Evolutionary conservation across 2,113 vertebrate genomes (phyloP).

Genomic region (Plecotus auritus): DNA sequence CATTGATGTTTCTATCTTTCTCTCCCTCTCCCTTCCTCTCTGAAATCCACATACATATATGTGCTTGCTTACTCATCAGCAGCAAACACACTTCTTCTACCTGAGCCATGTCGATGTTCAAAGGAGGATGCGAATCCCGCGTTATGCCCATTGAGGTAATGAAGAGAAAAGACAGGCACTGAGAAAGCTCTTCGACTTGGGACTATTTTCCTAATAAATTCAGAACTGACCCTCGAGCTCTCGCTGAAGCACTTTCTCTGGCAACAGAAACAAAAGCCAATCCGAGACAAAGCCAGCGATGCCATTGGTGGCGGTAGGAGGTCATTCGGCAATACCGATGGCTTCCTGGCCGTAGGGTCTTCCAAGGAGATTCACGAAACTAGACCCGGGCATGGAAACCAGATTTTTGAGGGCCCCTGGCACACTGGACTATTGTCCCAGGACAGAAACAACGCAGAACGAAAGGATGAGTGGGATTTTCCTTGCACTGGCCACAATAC

Average conservation of each 20-base stretch:
- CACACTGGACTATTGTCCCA: slow-evolving; percentile 81
- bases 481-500: slow-evolving; percentile 84
- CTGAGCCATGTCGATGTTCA: neutral
- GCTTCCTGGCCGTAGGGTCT: slow-evolving; percentile 72
- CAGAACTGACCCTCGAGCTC: neutral
- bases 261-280: neutral
- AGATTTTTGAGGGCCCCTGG: slow-evolving; percentile 55
- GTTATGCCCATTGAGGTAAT: neutral
- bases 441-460: slow-evolving; percentile 78
- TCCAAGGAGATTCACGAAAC: slow-evolving; percentile 75
- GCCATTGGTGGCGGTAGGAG: slow-evolving; percentile 58
- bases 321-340: slow-evolving; percentile 60
- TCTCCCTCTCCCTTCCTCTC: too few species aligned
- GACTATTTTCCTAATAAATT: neutral
- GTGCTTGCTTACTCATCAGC: neutral
- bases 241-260: neutral
- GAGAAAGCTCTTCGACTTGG: neutral
- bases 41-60: too few species aligned
- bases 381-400: slow-evolving; percentile 65
- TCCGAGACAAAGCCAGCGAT: slow-evolving; percentile 17
- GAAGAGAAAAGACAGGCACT: neutral
- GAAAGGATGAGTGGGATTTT: slow-evolving; percentile 81
- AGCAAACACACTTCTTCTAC: neutral
- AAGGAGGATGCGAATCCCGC: neutral
- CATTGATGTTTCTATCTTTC: too few species aligned